These are phyloP conservation scores for Ciconia nigra DNA, from an alignment of 2,797 vertebrate species.

Conservation along the genomic window DNA sequence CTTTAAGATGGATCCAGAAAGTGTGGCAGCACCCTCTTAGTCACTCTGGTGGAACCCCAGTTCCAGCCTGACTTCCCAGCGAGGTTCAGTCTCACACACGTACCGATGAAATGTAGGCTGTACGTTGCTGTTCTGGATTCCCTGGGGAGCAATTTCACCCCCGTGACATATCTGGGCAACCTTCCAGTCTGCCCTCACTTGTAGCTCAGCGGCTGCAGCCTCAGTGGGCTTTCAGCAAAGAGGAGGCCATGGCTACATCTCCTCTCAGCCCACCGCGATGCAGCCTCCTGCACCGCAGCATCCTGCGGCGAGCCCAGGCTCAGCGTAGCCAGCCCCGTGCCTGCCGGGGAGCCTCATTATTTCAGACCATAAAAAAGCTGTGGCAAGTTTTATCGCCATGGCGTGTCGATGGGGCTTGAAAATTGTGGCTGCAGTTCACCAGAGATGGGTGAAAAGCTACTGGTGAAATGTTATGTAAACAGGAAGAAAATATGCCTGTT, in stretches of 20 bases:
- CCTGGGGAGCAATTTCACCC: neutral
- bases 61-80: neutral
- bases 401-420: neutral
- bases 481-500: constrained; percentile 29
- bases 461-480: constrained; percentile 1
- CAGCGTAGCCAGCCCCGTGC: neutral
- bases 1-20: neutral
- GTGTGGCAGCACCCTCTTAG: neutral
- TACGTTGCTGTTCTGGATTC: neutral
- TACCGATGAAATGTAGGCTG: neutral
- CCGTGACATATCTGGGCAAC: neutral
- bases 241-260: neutral
- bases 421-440: neutral
- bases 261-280: neutral
- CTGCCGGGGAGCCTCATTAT: neutral
- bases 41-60: neutral
- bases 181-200: neutral
- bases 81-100: accelerated
- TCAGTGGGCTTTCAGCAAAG: neutral
- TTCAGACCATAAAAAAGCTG: neutral
- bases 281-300: neutral
- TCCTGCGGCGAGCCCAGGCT: accelerated
- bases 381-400: neutral
- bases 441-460: neutral
- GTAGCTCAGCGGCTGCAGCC: neutral